Percentiles rank a stretch among this genome's conserved stretches.
These are phyloP conservation scores for Coregonus suidteri DNA, from an alignment of 2,797 vertebrate genomes.

Conservation along the genomic window DNA sequence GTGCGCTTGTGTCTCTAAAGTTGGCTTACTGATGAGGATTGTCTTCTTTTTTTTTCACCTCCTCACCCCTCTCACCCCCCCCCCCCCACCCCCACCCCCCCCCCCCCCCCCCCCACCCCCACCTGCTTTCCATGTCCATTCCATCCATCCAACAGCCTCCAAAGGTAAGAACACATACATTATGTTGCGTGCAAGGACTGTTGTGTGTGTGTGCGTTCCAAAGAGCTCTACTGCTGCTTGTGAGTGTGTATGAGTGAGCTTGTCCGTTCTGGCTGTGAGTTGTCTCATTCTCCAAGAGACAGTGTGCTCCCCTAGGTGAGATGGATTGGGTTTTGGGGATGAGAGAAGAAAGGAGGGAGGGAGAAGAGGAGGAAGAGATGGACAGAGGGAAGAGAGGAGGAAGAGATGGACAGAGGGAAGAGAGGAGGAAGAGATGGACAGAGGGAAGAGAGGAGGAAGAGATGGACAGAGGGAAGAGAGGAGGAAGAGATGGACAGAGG, in stretches of 20 bases:
- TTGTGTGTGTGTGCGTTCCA: neutral
- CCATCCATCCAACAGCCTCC: slow-evolving; percentile 63
- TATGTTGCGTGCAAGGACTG: neutral
- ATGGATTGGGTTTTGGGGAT: neutral
- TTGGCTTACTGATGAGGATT: neutral
- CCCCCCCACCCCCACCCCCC: no score
- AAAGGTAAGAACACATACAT: slow-evolving; percentile 72
- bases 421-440: neutral
- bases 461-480: neutral
- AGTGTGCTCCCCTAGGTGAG: neutral
- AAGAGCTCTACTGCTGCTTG: slow-evolving; percentile 25
- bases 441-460: no score
- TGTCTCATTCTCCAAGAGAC: neutral
- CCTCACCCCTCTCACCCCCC: slow-evolving; percentile 3
- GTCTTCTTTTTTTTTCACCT: slow-evolving; percentile 26
- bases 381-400: no score
- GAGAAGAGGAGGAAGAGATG: neutral
- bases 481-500: slow-evolving; percentile 47
- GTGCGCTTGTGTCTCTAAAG: neutral
- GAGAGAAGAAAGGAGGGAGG: neutral
- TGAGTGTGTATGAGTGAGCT: neutral
- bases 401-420: no score
- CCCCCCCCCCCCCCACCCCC: no score
- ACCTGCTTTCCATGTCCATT: slow-evolving; percentile 16
- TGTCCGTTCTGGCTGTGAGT: slow-evolving; percentile 36